Evolutionary conservation across 1,140 invertebrate species (phyloP), one percentile per base, ranked within the genome.

Genomic region (Ruditapes philippinarum): DNA sequence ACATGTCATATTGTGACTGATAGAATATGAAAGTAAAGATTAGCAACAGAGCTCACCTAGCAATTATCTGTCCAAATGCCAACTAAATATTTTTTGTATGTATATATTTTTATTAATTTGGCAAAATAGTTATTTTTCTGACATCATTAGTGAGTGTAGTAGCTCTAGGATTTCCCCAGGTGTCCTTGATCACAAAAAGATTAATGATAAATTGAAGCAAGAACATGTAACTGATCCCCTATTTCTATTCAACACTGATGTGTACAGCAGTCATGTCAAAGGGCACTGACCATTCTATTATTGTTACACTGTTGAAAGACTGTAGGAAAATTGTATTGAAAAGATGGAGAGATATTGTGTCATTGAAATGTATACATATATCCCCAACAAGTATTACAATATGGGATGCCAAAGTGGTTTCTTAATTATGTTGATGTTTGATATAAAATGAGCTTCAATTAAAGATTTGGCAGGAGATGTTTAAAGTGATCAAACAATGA

Each of bases 171-270:
- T 54, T 78, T 78, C 54, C 74, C 74, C 74, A 78, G 74, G 45
- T 78, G 74, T 54, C 14, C 28, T 36, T 78, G 54, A 38, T 78
- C 49, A 54, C 14, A 70, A 70, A 54, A 49, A 40, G 7, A 14
- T 36, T 78, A 49, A 54, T 78, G 74, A 78, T 78, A 31, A 78
- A 78, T 78, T 78, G 22, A 49, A 33, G 12, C 42, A 57, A 78
- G 12, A 57, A 40, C 36, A 38, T 78, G 74, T 54, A 78, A 78
- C 19, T 54, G 42, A 76, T 76, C 36, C 40, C 17, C 25, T 7
- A 28, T 62, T 62, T 1, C 57, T 28, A n/a, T n/a, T 70, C 2
- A 40, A 38, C 11, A 70, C 36, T 31, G 36, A 38, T 70, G 65
- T 38, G 9, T 14, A 70, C 1, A 31, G 38, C 14, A 70, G 19